Evolutionary conservation across 2,113 vertebrate species (phyloP), one percentile per base, ranked within the genome.

Genomic region (Dipodomys merriami): DNA sequence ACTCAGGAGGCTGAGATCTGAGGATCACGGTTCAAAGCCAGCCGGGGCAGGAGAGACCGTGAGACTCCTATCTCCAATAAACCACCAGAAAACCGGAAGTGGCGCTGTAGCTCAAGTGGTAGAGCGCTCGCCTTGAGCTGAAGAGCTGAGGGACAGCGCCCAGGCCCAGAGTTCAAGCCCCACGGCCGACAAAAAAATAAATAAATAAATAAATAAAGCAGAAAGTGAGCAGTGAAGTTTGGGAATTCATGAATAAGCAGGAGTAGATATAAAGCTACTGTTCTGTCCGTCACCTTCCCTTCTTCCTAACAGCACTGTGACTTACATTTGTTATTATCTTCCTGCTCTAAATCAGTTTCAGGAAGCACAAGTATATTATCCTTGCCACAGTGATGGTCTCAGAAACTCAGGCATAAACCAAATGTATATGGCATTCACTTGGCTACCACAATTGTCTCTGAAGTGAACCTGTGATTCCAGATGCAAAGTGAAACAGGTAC

Each of bases 401-500:
- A 83, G 49, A 30, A 83, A 93, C 20, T 74, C 68, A 79, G 73
- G 30, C 25, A 13, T 88, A 90, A 82, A 60, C 64, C 74, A 85
- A 72, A 91, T 0, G 22, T 29, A 77, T 11, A 8, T 12, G 49
- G 44, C 53, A 83, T 71, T 81, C 62, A 79, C 30, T 57, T 83
- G 64, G 88, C 35, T 60, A 85, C 1, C 93, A 35, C 13, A 35
- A 72, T 16, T 62, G 72, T 57, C 73, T 90, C 73, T 85, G 57
- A 93, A 94, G 57, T 76, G 49, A 88, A 72, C 86, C 79, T 69
- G 68, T 78, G 60, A 83, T 67, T 62, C 10, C 30, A 82, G 71
- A 90, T 67, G 57, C 27, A 67, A 72, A 30, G 3, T 27, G 39
- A 23, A 68, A 77, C 15, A 88, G 60, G 0, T 29, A 12, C 10